These are phyloP conservation scores for Drosophila oshimai DNA, from an alignment of 1,140 invertebrate species.

Conservation along the genomic window DNA sequence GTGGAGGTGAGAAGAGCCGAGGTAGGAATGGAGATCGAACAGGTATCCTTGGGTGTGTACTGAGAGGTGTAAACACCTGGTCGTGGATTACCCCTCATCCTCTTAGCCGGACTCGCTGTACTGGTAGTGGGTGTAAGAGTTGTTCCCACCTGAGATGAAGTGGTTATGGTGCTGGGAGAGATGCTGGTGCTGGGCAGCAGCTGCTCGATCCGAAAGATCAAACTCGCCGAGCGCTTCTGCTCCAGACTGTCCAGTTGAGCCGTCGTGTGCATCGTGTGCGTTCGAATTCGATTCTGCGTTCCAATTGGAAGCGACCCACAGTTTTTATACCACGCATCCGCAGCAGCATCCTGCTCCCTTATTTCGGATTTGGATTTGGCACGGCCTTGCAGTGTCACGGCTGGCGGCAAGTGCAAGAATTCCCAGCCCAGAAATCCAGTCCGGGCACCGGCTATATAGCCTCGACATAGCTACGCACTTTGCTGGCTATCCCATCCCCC, in stretches of 20 bases:
- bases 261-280: constrained; percentile 66
- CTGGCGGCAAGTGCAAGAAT: constrained; percentile 81
- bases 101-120: constrained; percentile 44
- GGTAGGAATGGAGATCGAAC: constrained; percentile 44
- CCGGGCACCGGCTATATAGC: constrained; percentile 31
- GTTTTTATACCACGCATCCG: constrained; percentile 63
- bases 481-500: no score
- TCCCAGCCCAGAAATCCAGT: constrained; percentile 63
- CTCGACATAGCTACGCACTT: constrained; percentile 77
- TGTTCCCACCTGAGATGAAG: constrained; percentile 1
- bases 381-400: constrained; percentile 76
- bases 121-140: neutral
- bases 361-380: constrained; percentile 69
- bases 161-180: constrained; percentile 2
- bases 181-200: constrained; percentile 54
- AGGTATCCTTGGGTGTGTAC: constrained; percentile 72
- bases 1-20: constrained; percentile 48
- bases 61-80: constrained; percentile 66
- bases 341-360: constrained; percentile 49
- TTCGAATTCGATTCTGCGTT: constrained; percentile 71
- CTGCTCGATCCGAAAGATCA: constrained; percentile 80
- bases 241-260: constrained; percentile 60
- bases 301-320: constrained; percentile 67
- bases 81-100: constrained; percentile 53
- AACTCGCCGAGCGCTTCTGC: constrained; percentile 62